A percentile compares a stretch with the other conserved stretches of the same genome.
These are phyloP conservation scores for Ametastegia equiseti DNA, from an alignment of 2,888 invertebrate species.

Conservation along the genomic window DNA sequence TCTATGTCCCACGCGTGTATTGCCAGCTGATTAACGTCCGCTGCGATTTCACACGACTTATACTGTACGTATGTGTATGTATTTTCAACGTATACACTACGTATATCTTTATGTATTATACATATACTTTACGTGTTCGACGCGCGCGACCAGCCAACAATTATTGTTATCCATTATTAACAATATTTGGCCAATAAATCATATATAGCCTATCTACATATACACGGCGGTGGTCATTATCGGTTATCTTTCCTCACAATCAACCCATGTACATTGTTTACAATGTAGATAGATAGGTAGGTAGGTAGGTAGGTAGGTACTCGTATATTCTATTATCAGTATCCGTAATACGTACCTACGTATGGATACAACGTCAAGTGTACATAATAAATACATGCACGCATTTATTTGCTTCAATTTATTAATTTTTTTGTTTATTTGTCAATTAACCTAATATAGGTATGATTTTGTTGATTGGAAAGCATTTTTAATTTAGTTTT, in stretches of 20 bases:
- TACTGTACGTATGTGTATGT: background rate
- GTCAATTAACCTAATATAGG: too few relatives aligned
- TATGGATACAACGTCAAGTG: background rate
- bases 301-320: too few relatives aligned
- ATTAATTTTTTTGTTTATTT: too few relatives aligned
- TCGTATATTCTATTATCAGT: constrained; percentile 17
- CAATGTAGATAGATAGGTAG: background rate
- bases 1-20: background rate
- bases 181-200: constrained; percentile 41
- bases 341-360: constrained; percentile 25
- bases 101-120: background rate
- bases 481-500: too few relatives aligned
- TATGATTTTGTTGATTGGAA: too few relatives aligned
- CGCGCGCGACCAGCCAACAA: constrained; percentile 26
- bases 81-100: background rate
- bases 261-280: constrained; percentile 30
- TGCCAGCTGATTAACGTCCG: constrained; percentile 10
- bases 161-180: constrained; percentile 24
- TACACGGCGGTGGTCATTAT: constrained; percentile 41
- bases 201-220: constrained; percentile 38
- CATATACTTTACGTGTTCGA: constrained; percentile 10
- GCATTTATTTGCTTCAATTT: background rate
- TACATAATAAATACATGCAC: background rate
- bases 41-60: background rate
- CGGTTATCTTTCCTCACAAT: background rate